Evolutionary conservation across 2,888 invertebrate genomes (phyloP).

Genomic region (Drosophila barbarae): DNA sequence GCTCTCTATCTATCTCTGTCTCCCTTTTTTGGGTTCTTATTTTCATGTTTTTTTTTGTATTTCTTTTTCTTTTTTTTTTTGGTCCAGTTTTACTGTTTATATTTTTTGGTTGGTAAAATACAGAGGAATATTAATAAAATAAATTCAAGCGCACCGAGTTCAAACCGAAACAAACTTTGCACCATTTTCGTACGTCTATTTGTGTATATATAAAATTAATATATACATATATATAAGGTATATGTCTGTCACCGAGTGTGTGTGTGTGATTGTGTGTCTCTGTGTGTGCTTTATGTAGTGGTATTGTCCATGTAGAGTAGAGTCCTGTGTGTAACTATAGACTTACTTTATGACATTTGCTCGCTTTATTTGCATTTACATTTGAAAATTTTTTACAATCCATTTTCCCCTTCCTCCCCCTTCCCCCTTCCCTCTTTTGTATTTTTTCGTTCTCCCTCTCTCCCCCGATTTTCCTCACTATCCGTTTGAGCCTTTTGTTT

Average conservation of each 20-base stretch:
- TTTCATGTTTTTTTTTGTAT: background rate
- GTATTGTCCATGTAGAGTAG: constrained; percentile 38
- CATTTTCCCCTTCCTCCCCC: background rate
- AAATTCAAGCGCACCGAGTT: constrained; percentile 77
- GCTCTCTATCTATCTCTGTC: background rate
- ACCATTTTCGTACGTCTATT: constrained; percentile 55
- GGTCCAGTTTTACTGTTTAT: constrained; percentile 28
- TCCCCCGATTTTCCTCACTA: constrained; percentile 25
- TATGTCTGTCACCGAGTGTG: constrained; percentile 5
- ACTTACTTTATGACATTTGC: constrained; percentile 68
- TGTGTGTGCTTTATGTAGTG: constrained; percentile 23
- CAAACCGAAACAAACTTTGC: constrained; percentile 79
- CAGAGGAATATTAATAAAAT: constrained; percentile 46
- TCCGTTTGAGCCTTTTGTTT: constrained; percentile 42
- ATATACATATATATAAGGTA: constrained; percentile 16
- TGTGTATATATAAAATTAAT: constrained; percentile 9
- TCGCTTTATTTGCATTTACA: constrained; percentile 62
- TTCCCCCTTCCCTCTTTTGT: background rate
- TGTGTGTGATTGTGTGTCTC: constrained; percentile 6
- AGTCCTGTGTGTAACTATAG: constrained; percentile 55
- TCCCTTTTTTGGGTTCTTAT: constrained; percentile 17
- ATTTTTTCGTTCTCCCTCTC: constrained; percentile 7
- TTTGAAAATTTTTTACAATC: constrained; percentile 46
- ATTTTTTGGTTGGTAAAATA: constrained; percentile 30
- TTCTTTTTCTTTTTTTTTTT: constrained; percentile 10